A percentile compares a stretch with the other conserved stretches of the same genome.
These are phyloP conservation scores for Eueides isabella DNA, from an alignment of 1,140 invertebrate genomes.

Conservation along the genomic window DNA sequence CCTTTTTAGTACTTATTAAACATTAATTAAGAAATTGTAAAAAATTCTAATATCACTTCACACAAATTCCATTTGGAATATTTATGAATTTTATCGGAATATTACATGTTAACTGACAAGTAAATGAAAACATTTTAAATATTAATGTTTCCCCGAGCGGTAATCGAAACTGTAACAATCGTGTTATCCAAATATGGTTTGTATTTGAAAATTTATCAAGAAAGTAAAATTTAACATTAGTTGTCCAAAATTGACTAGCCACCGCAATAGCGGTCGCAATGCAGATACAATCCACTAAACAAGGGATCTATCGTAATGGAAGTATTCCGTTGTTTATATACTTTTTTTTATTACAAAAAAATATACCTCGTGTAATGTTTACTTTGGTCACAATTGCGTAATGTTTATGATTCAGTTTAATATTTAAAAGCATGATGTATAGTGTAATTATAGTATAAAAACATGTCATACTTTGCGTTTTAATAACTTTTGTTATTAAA, in stretches of 20 bases:
- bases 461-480: background rate
- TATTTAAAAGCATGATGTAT: background rate
- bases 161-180: background rate
- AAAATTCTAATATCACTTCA: no score
- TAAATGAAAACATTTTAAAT: background rate
- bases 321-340: background rate
- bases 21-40: no score
- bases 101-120: no score
- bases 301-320: background rate
- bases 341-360: background rate
- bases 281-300: conserved; percentile 29
- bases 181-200: background rate
- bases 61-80: no score
- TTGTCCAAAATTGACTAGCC: background rate
- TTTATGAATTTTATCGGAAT: no score
- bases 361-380: background rate
- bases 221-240: background rate
- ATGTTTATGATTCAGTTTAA: conserved; percentile 6
- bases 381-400: background rate
- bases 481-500: background rate
- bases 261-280: conserved; percentile 31
- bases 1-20: no score
- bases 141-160: background rate
- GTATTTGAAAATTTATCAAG: background rate
- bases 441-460: background rate